Base-by-base conservation (phyloP, 2,797 vertebrate species). In the Sphenodon punctatus region DNA sequence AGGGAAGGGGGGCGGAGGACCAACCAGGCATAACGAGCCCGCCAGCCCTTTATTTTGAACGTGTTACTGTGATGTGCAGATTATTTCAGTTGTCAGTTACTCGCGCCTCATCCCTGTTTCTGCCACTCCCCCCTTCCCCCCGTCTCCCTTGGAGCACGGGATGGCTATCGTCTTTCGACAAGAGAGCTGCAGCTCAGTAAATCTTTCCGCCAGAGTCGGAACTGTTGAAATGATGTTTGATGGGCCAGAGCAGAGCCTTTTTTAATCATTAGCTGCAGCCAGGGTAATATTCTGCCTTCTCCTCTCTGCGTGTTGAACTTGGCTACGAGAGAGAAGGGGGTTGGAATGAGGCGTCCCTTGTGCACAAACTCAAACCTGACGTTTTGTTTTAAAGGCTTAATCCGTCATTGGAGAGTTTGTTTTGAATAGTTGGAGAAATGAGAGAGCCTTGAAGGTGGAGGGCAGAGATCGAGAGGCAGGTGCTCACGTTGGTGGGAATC, bases 221-320 rank as follows among this genome's bases (percentile, higher is more conserved):
- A 13, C 22, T 61, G 63, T 45, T 66, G 46, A 36, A 48, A 32
- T 1, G 1, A 16, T 51, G 5, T 39, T 32, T 3, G 56, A 41
- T 17, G 42, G 39, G 55, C 0, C 1, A 41, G 15, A 51, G 11
- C 51, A 8, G 25, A 30, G 8, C 17, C 56, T 77, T 71, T 51
- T 23, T 74, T 7, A 41, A 75, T 65, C 3, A 1, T 25, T 2
- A 61, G 30, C 36, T 75, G 85, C 51, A 43, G 8, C 1, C 53
- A 53, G 25, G 67, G 36, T 5, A 20, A 32, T 1, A 22, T 3
- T 59, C 58, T 19, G 2, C 3, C 56, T 30, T 5, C 41, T 19
- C 49, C 23, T 30, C 38, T 45, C 32, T 0, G 0, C 0, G 2
- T 12, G 0, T 10, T 2, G 19, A 5, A 45, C 59, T n/a, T 4